phyloP scores from a whole-genome alignment of 2,113 vertebrate genomes.

The Casuarius casuarius region DNA sequence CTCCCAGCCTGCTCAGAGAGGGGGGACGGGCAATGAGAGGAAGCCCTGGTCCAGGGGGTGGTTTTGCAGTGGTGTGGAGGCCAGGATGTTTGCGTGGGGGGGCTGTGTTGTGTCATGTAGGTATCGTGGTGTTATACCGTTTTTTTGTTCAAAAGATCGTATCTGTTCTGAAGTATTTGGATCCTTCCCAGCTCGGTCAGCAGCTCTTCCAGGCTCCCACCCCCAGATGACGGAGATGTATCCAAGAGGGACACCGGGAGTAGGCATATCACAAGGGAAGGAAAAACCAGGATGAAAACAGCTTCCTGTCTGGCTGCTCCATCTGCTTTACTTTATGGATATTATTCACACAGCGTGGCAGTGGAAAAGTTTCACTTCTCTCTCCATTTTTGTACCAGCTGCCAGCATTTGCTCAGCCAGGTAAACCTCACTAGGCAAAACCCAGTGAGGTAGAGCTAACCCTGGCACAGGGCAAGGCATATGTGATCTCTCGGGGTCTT shows the following conservation, averaged over 20 bases:
- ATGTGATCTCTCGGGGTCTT: neutral
- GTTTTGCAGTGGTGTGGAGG: neutral
- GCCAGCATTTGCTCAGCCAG: neutral
- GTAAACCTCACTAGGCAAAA: neutral
- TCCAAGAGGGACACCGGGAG: neutral
- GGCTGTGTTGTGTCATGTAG: neutral
- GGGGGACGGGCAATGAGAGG: neutral
- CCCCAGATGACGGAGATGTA: neutral
- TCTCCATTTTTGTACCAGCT: neutral
- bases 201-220: neutral
- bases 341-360: neutral
- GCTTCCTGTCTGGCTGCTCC: neutral
- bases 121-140: neutral
- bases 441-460: neutral
- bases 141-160: neutral
- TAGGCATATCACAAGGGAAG: neutral
- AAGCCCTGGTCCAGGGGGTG: neutral
- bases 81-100: neutral
- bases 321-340: neutral
- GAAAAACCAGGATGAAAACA: neutral
- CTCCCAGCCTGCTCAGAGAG: neutral
- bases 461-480: neutral
- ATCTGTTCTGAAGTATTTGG: neutral
- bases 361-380: neutral
- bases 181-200: neutral